Base-by-base conservation (phyloP, 2,797 vertebrate species). In the Megaceryle alcyon region DNA sequence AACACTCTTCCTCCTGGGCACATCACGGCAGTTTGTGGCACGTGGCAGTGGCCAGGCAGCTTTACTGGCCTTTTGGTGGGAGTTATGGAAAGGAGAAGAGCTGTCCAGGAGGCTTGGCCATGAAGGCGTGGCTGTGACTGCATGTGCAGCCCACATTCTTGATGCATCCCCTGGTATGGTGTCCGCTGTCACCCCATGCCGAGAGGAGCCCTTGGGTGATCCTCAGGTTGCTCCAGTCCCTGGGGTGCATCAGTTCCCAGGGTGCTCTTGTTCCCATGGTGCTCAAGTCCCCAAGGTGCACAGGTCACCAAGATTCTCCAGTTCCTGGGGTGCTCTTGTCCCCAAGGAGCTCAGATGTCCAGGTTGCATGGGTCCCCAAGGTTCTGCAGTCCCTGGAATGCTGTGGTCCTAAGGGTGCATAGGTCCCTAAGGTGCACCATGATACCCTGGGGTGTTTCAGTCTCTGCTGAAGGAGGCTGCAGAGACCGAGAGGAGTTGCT, bases 41-140 rank as follows among this genome's bases (percentile, higher is more conserved):
- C 22, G 14, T 43, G 33, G 37, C 71, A 25, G 82, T 4, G 9
- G 33, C 70, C 6, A 14, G 14, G 48, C 0, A 0, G 17, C 43
- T 60, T 82, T 76, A 33, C 61, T 59, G 56, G 56, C 57, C 65
- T 71, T 61, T 63, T 28, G 33, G 25, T 14, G 2, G 18, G 65
- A 10, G 37, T 15, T 5, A 29, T 37, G 63, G 77, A 41, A 26
- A n/a, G 37, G 16, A 69, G 66, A 53, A 53, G 11, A 28, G 13
- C 48, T 76, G 13, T 41, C 10, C 23, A 6, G 13, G n/a, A 17
- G 14, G 9, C 44, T 49, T 75, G 61, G 29, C 29, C 29, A 1
- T n/a, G 49, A 59, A 4, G 51, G 8, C 2, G 1, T 1, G 0
- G 10, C 26, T 57, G 28, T 1, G 1, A 69, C 13, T 1, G 0